Evolutionary conservation across 2,797 vertebrate genomes (phyloP).

Genomic region (Acanthurus tractus): DNA sequence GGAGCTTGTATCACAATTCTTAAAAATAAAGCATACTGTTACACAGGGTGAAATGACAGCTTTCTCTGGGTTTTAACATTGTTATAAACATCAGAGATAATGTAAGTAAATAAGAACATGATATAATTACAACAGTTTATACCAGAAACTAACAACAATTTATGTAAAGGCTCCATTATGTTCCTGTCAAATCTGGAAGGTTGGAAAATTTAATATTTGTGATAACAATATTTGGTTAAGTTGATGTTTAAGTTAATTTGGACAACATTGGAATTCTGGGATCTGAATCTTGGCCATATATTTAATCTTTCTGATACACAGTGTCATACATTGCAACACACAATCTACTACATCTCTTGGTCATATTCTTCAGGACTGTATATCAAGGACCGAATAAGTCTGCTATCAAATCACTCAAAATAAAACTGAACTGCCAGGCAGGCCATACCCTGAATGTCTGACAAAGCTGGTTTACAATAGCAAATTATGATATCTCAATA

Average conservation of each 20-base stretch:
- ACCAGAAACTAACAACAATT: background rate
- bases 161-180: background rate
- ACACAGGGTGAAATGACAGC: too few species aligned
- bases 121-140: background rate
- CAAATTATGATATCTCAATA: background rate
- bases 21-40: too few species aligned
- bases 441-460: background rate
- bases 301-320: background rate
- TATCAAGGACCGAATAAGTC: background rate
- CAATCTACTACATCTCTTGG: background rate
- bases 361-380: background rate
- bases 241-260: background rate
- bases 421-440: background rate
- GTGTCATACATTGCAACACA: constrained; percentile 1
- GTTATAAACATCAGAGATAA: too few species aligned
- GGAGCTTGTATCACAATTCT: too few species aligned
- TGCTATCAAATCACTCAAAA: background rate
- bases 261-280: background rate
- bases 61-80: too few species aligned
- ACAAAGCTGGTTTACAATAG: background rate
- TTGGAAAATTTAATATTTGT: background rate
- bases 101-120: too few species aligned
- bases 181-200: background rate
- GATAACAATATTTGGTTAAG: background rate
- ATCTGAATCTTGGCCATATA: background rate